A percentile compares a stretch with the other conserved stretches of the same genome.
Evolutionary conservation across 2,797 vertebrate genomes (phyloP).

Genomic region (Aselliscus stoliczkanus): DNA sequence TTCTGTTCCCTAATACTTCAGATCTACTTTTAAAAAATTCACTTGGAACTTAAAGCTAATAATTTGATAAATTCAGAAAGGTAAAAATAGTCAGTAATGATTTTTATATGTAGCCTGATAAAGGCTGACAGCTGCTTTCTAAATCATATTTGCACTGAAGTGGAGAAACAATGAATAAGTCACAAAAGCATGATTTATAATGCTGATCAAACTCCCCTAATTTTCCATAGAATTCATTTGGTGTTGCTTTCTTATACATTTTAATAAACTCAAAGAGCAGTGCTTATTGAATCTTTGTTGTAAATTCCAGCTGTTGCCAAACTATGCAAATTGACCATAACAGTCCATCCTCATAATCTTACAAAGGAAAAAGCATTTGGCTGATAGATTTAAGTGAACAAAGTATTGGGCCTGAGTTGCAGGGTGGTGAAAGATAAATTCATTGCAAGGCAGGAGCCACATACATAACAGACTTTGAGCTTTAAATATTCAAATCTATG

Average conservation of each 20-base stretch:
- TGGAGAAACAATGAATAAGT: background rate
- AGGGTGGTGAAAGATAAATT: background rate
- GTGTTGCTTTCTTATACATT: background rate
- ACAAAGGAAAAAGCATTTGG: background rate
- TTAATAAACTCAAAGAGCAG: background rate
- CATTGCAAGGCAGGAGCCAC: background rate
- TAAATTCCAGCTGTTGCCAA: background rate
- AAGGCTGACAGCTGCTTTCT: background rate
- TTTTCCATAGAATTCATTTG: conserved; percentile 17
- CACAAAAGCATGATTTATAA: background rate
- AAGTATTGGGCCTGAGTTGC: background rate
- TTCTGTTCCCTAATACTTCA: background rate
- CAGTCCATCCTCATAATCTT: background rate
- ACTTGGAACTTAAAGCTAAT: background rate
- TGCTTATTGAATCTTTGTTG: background rate
- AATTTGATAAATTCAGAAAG: conserved; percentile 17
- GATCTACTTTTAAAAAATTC: background rate
- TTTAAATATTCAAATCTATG: background rate
- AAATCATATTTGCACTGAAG: background rate
- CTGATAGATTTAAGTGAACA: background rate
- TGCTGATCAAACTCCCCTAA: background rate
- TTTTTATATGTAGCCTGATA: background rate
- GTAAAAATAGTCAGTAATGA: background rate
- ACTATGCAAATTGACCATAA: background rate
- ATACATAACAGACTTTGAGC: background rate